phyloP scores from a whole-genome alignment of 2,888 invertebrate species.

The Acleris laterana region DNA sequence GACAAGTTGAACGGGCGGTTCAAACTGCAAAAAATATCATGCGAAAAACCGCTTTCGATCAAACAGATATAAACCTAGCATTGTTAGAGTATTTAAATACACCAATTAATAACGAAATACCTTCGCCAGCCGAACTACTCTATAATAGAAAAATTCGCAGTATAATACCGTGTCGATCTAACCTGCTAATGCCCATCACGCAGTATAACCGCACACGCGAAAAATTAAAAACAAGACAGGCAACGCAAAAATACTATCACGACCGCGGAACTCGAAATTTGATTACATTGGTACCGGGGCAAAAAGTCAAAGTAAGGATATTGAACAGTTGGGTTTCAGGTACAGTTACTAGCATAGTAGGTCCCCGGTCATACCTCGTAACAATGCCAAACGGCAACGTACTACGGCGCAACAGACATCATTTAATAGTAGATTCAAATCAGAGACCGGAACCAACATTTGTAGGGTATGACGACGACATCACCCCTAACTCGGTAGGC shows the following conservation, averaged over 20 bases:
- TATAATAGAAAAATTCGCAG: slow-evolving; percentile 2
- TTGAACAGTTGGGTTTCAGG: background rate
- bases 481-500: background rate
- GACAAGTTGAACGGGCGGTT: slow-evolving; percentile 20
- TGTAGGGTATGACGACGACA: background rate
- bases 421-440: slow-evolving; percentile 3
- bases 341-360: background rate
- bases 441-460: background rate
- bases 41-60: slow-evolving; percentile 5
- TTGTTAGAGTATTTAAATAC: slow-evolving; percentile 3
- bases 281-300: no score
- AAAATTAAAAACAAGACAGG: background rate
- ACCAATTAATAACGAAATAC: background rate
- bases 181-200: background rate
- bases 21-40: slow-evolving; percentile 24
- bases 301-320: no score
- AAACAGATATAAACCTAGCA: background rate
- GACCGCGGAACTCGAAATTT: no score
- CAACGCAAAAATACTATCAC: slow-evolving; percentile 11
- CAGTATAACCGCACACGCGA: background rate
- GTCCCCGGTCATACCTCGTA: background rate
- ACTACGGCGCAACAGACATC: slow-evolving; percentile 2
- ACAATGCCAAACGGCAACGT: background rate
- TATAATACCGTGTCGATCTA: background rate
- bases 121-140: background rate